These are phyloP conservation scores for Penaeus vannamei DNA, from an alignment of 1,140 invertebrate genomes.

Conservation along the genomic window DNA sequence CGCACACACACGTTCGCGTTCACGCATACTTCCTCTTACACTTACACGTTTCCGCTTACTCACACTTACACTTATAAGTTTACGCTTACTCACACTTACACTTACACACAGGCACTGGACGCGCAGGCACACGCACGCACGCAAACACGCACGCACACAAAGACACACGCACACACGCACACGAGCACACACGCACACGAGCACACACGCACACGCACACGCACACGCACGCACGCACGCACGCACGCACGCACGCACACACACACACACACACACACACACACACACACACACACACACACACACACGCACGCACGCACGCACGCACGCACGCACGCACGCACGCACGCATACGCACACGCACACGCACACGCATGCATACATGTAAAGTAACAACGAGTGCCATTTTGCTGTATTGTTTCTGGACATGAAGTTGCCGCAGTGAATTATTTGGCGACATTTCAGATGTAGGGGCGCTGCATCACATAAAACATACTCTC, in stretches of 20 bases:
- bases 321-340: not conserved
- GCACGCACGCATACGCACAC: not conserved
- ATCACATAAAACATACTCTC: not conserved
- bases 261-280: not conserved
- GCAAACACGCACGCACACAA: not conserved
- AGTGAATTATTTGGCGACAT: too few species aligned
- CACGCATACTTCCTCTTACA: not conserved
- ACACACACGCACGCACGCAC: conserved; percentile 30
- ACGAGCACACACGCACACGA: not conserved
- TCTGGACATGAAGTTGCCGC: too few species aligned
- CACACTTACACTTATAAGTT: not conserved
- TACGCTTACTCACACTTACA: not conserved
- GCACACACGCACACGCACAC: not conserved
- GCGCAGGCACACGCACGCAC: conserved; percentile 30
- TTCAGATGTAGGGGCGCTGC: too few species aligned
- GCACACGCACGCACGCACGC: not conserved
- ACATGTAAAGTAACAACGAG: not conserved
- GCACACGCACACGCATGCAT: not conserved
- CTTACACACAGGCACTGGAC: not conserved
- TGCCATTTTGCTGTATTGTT: too few species aligned
- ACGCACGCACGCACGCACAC: not conserved
- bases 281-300: conserved; percentile 6
- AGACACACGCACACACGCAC: not conserved
- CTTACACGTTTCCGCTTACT: not conserved
- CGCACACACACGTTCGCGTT: too few species aligned